Evolutionary conservation across 2,888 invertebrate genomes (phyloP), one percentile per base, ranked within the genome.

Genomic region (Cheilosia impressa): DNA sequence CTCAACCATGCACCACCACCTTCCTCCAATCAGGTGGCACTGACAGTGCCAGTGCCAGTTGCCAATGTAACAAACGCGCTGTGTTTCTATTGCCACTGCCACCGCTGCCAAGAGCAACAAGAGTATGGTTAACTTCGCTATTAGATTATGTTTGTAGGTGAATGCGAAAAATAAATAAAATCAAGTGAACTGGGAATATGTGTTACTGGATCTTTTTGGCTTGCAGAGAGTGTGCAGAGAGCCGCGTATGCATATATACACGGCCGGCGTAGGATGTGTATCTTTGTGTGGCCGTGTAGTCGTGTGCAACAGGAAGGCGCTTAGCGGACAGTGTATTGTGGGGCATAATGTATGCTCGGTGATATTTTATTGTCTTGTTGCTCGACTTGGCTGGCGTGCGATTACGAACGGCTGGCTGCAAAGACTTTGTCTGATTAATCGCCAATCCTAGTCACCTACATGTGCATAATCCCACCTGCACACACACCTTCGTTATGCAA

Each of bases 11-110:
- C 60, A 75, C 53, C 75, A 75, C 75, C 71, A 69, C 78, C 78
- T 71, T 78, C 71, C 58, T 79, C 78, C 57, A 78, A 71, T 79
- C 72, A 79, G 79, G 72, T 79, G 79, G 79, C 79, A 79, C 79
- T 79, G 79, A 65, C 72, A 78, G 65, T 77, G 68, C 69, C 69
- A 69, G 68, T 60, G 77, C 72, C 72, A 72, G 72, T 73, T 71
- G 78, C 71, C 78, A 71, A 78, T 78, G 78, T 71, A 71, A 57
- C 63, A 63, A 78, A 78, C 78, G 69, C 52, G 78, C 78, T 71
- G 63, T 71, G 63, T 71, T 71, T 78, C 78, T 78, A 71, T 78
- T 72, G 79, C 79, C 79, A 72, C 65, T 79, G 71, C 79, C 72
- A 53, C 47, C 24, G 69, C 69, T 53, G 55, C 73, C 73, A 73